Base-by-base conservation (phyloP, 2,888 invertebrate species). In the Apodemia mormo region DNA sequence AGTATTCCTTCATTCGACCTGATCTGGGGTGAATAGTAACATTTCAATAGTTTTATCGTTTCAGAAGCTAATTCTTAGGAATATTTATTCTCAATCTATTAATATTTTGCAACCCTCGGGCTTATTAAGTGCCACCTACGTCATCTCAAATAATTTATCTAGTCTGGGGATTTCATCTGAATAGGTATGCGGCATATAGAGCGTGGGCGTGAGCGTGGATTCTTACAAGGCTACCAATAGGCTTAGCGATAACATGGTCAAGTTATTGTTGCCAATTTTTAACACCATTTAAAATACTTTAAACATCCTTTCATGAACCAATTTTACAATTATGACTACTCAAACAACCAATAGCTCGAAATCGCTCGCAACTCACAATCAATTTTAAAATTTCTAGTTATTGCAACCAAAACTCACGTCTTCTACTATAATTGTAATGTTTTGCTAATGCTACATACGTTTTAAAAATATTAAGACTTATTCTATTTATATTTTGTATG, bases 201-300 rank as follows among this genome's bases (percentile, higher is more conserved):
- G n/a, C n/a, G n/a, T n/a, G 85, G 95, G 94, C 82, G 95, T 96
- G 77, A 96, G 96, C 72, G 90, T 93, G 75, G 95, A 95, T 81
- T 94, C 96, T 81, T 95, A 96, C 80, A 94, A 95, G 79, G 95
- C 95, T 1, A 88, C 96, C 71, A 94, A 94, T 77, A 90, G 92
- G 40, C 86, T 94, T 69, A 87, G 86, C 76, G 93, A 93, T 71
- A 84, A 79, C n/a, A 81, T 85, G 68, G 82, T 85, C 71, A 85
- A 84, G 45, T 45, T 45, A 45, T 45, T 45, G 2, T 45, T 45
- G 10, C 10, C 45, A 2, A 2, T 10, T 10, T 10, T 45, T 45
- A 45, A 45, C 9, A 8, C 40, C 9, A 40, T 40, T 40, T 40
- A 33, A 33, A 33, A 33, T 33, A 33, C 2, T 33, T 33, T 2